phyloP scores from a whole-genome alignment of 1,140 invertebrate species.

The Mycetomoellerius zeteki region DNA sequence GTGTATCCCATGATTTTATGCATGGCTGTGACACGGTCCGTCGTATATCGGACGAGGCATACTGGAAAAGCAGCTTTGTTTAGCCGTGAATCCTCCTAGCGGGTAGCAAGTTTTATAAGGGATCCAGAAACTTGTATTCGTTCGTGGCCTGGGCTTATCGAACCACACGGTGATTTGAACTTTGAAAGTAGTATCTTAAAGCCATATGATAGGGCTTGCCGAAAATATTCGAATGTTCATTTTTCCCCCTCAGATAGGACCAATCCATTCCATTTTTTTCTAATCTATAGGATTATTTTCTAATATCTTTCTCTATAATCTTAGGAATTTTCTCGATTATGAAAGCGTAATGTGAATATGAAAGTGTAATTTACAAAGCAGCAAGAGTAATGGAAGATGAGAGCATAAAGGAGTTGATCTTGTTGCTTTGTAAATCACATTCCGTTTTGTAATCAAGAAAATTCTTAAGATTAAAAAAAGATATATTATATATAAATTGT shows the following conservation, averaged over 20 bases:
- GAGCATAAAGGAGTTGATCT: too few relatives aligned
- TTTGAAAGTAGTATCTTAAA: slow-evolving; percentile 11
- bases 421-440: not conserved
- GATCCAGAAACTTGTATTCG: slow-evolving; percentile 45
- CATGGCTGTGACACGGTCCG: slow-evolving; percentile 38
- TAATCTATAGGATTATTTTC: too few relatives aligned
- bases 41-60: slow-evolving; percentile 29
- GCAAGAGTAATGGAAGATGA: not conserved
- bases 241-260: not conserved
- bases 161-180: slow-evolving; percentile 36
- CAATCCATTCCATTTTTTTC: not conserved
- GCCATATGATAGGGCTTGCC: not conserved
- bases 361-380: not conserved
- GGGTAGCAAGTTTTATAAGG: slow-evolving; percentile 42
- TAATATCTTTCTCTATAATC: too few relatives aligned
- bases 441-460: not conserved
- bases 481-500: too few relatives aligned
- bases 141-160: not conserved
- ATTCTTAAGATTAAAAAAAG: too few relatives aligned
- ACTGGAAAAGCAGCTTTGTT: slow-evolving; percentile 33
- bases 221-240: slow-evolving; percentile 17
- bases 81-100: slow-evolving; percentile 27
- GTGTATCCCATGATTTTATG: slow-evolving; percentile 58
- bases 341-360: not conserved
- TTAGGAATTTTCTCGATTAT: not conserved